Conservation (phyloP, 2,888 invertebrate species). For the Cacoxenus indagator region DNA sequence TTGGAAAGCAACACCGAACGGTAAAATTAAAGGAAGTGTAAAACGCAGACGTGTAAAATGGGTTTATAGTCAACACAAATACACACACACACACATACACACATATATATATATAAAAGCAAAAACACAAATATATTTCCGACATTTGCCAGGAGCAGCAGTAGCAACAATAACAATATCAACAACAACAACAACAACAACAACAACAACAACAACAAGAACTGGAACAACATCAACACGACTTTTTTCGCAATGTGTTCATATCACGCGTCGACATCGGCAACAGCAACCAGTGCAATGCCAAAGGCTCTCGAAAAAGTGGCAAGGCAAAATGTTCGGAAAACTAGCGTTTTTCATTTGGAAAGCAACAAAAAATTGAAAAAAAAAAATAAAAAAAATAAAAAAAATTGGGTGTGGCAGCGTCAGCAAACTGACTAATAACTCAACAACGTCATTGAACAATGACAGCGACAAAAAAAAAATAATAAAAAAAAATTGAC, state of each 20-base stretch:
- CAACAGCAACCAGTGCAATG: not conserved
- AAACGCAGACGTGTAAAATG: conserved; percentile 15
- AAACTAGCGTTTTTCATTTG: too few species aligned
- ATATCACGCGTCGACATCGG: conserved; percentile 7
- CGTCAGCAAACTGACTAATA: conserved; percentile 5
- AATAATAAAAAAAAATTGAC: not conserved
- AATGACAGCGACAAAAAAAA: not conserved
- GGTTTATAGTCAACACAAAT: not conserved
- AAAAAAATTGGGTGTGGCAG: conserved; percentile 6
- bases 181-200: not conserved
- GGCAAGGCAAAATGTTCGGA: not conserved
- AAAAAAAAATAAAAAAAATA: not conserved
- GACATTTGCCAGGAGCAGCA: conserved; percentile 6
- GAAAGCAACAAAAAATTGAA: not conserved
- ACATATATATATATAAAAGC: too few species aligned
- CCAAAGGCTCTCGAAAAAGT: not conserved
- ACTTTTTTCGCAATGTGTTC: not conserved
- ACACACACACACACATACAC: not conserved
- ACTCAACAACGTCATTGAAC: conserved; percentile 14
- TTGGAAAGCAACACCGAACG: not conserved
- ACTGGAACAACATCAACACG: not conserved
- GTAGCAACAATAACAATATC: not conserved
- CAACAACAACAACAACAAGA: not conserved
- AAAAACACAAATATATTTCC: conserved; percentile 16
- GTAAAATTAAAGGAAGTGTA: not conserved